Evolutionary conservation across 2,797 vertebrate genomes (phyloP).

Genomic region (Neomorphus geoffroyi): DNA sequence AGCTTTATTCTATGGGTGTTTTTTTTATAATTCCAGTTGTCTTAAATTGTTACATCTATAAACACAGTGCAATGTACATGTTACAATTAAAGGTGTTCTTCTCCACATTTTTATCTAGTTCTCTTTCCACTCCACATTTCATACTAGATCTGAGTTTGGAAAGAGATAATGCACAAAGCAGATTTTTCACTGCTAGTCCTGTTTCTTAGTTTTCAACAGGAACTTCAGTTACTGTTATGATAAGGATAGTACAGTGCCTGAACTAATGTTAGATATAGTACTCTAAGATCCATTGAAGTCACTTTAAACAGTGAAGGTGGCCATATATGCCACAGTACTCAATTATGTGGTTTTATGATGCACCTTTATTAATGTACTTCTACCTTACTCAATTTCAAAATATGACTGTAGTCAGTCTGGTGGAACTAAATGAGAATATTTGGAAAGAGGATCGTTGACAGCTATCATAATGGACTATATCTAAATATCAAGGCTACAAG

Average conservation of each 20-base stretch:
- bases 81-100: not conserved
- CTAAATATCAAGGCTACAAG: not conserved
- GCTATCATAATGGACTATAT: not conserved
- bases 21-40: not conserved
- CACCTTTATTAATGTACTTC: not conserved
- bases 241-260: not conserved
- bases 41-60: not conserved
- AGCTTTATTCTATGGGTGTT: not conserved
- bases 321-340: not conserved
- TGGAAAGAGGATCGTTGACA: not conserved
- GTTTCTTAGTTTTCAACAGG: not conserved
- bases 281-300: not conserved
- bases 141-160: not conserved
- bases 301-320: not conserved
- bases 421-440: not conserved
- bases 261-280: not conserved
- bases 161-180: not conserved
- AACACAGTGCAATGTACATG: not conserved
- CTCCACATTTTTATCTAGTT: not conserved
- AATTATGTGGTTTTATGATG: not conserved
- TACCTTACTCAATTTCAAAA: not conserved
- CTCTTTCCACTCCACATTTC: not conserved
- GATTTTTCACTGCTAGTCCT: not conserved
- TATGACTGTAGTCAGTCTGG: not conserved
- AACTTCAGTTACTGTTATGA: not conserved